Evolutionary conservation across 2,113 vertebrate species (phyloP).

Genomic region (Eubucco bourcierii): DNA sequence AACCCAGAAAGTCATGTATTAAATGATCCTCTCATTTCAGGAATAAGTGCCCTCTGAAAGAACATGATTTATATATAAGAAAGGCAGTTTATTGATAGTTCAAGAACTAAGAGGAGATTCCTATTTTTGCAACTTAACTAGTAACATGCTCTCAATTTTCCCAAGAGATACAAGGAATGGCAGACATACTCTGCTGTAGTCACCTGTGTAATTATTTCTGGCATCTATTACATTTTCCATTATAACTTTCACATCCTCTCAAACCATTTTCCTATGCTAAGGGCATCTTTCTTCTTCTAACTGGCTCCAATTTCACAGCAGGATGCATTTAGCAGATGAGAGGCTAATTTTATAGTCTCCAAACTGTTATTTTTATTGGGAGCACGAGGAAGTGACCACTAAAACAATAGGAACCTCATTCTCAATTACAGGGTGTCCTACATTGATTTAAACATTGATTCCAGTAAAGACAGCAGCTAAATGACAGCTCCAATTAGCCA

Average conservation of each 20-base stretch:
- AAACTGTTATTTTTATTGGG: constrained; percentile 7
- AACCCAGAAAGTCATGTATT: neutral
- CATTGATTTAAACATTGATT: constrained; percentile 16
- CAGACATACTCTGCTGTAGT: constrained; percentile 11
- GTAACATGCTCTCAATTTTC: neutral
- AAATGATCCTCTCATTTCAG: neutral
- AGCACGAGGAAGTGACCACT: constrained; percentile 28
- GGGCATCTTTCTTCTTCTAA: constrained; percentile 45
- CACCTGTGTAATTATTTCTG: constrained; percentile 70
- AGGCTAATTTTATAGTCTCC: constrained; percentile 31
- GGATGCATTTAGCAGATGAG: constrained; percentile 50
- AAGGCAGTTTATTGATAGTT: neutral
- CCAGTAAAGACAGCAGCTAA: constrained; percentile 7
- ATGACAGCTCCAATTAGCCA: constrained; percentile 29
- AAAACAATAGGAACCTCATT: constrained; percentile 18
- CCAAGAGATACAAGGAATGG: constrained; percentile 3
- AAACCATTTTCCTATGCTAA: constrained; percentile 35
- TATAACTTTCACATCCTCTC: constrained; percentile 36
- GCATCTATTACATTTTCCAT: constrained; percentile 59
- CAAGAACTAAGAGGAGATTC: neutral
- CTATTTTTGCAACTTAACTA: constrained; percentile 36
- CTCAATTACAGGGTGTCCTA: constrained; percentile 10
- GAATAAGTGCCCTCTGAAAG: neutral
- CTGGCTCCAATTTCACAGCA: constrained; percentile 57
- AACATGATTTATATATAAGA: neutral